phyloP scores from a whole-genome alignment of 2,797 vertebrate genomes.

The Alcedo quadribrachys region DNA sequence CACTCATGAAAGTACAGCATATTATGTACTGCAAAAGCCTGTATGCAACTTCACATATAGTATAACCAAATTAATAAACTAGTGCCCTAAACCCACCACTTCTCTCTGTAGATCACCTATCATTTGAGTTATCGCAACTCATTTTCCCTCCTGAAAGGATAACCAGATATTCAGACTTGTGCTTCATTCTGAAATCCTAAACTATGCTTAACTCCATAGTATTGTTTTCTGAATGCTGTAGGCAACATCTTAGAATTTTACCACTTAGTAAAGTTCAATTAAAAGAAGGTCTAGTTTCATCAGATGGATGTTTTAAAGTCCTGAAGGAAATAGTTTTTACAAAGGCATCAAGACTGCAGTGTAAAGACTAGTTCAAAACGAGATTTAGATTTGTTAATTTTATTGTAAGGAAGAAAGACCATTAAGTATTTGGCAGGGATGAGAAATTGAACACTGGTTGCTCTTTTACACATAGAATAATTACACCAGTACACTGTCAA shows the following conservation, averaged over 20 bases:
- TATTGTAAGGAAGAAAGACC: not conserved
- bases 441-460: conserved; percentile 47
- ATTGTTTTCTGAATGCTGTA: not conserved
- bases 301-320: not conserved
- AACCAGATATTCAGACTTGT: not conserved
- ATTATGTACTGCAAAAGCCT: not conserved
- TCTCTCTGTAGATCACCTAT: not conserved
- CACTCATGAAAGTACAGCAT: not conserved
- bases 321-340: not conserved
- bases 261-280: not conserved
- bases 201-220: not conserved
- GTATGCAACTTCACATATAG: fast-evolving
- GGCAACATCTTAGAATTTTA: not conserved
- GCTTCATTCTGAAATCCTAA: not conserved
- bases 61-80: not conserved
- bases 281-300: not conserved
- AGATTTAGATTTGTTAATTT: not conserved
- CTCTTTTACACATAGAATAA: conserved; percentile 56
- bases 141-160: not conserved
- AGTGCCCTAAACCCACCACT: not conserved
- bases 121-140: not conserved
- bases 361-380: not conserved
- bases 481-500: conserved; percentile 56
- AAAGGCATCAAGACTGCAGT: not conserved
- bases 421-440: conserved; percentile 5